Evolutionary conservation across 2,797 vertebrate species (phyloP), one percentile per base, ranked within the genome.

Genomic region (Pseudomugil gertrudae): DNA sequence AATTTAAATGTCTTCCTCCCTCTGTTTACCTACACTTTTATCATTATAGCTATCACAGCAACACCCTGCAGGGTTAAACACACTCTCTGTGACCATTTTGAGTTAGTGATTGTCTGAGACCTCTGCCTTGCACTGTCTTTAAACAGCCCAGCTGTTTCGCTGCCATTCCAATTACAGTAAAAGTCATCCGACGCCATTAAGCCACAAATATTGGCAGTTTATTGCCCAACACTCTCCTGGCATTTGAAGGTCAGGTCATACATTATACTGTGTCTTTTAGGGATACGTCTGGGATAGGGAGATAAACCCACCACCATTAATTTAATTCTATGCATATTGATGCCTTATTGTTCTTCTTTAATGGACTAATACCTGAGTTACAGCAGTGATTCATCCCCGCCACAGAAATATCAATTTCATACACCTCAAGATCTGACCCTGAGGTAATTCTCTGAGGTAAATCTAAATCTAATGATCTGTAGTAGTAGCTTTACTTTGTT

Each of bases 171-270:
- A 98, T 97, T 97, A 98, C 95, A 96, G 96, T 96, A 97, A 97
- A 98, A 97, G 96, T 98, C 96, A 96, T 96, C 95, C 93, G 94
- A 92, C 93, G 93, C 95, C 96, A 96, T 95, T 96, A 96, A 96
- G 95, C 95, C 96, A 96, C 96, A 97, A 97, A 98, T 97, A 98
- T 97, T 98, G 96, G 96, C 96, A 97, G 96, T 98, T 98, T 98
- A 98, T 96, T 96, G 95, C 96, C 95, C 94, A 95, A 96, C 84
- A 95, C 95, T 95, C 94, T 95, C 95, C 94, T 98, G 96, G 95
- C 96, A 98, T 97, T 97, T 98, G 96, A 98, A 98, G 96, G 96
- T 98, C 96, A 97, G 94, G 94, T 96, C 95, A 95, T 96, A 98
- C 96, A 98, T 97, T 96, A 97, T 95, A 96, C 95, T 96, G 95